Percentiles rank a stretch among this genome's conserved stretches.
Evolutionary conservation across 2,113 vertebrate genomes (phyloP).

Genomic region (Phaethornis superciliosus): DNA sequence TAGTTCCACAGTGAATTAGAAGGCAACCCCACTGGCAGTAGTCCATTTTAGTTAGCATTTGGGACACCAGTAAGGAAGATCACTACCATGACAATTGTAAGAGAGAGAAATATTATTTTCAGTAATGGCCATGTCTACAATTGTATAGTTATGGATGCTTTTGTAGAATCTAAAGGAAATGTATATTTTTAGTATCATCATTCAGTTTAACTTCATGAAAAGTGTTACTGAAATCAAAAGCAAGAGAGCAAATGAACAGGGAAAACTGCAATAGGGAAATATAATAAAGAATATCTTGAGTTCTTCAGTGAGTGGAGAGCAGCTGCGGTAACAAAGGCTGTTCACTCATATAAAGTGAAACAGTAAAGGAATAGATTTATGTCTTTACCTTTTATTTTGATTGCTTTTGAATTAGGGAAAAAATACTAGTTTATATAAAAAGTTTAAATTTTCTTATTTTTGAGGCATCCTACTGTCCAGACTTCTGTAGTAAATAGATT

Average conservation of each 20-base stretch:
- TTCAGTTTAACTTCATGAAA: background rate
- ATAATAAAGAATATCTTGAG: background rate
- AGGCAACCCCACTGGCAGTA: background rate
- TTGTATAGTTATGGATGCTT: background rate
- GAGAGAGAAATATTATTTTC: background rate
- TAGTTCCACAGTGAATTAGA: background rate
- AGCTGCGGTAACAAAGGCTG: background rate
- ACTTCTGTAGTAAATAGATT: background rate
- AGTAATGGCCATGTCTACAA: background rate
- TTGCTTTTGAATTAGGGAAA: background rate
- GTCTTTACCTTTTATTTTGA: background rate
- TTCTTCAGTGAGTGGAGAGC: background rate
- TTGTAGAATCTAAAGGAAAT: background rate
- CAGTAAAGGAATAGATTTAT: background rate
- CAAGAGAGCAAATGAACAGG: background rate
- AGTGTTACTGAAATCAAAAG: background rate
- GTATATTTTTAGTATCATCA: background rate
- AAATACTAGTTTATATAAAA: background rate
- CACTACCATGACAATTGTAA: background rate
- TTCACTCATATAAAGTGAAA: background rate
- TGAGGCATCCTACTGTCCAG: background rate
- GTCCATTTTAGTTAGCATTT: background rate
- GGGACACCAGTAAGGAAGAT: background rate
- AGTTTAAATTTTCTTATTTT: background rate
- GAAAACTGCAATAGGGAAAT: background rate